Conservation (phyloP, 2,888 invertebrate species). For the Gymnoscelis rufifasciata region DNA sequence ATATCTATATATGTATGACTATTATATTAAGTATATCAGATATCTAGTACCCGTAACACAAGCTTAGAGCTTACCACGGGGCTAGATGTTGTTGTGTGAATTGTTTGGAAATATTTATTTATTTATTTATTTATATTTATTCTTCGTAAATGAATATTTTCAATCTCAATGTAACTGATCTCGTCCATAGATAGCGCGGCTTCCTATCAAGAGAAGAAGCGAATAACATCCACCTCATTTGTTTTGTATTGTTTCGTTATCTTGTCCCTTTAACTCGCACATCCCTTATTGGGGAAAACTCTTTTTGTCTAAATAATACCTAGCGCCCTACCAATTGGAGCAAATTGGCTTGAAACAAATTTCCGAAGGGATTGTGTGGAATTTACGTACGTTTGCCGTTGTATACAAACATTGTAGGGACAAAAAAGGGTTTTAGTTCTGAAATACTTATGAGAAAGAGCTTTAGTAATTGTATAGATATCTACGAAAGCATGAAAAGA, state of each 20-base stretch:
- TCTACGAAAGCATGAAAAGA: no score
- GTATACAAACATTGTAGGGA: background rate
- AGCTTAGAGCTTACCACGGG: no score
- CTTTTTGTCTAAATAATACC: constrained; percentile 8
- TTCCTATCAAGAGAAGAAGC: constrained; percentile 10
- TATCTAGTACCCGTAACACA: no score
- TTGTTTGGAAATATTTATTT: no score
- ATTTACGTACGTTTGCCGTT: background rate
- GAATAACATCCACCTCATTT: constrained; percentile 65
- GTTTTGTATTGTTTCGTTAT: constrained; percentile 62
- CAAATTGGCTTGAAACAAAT: constrained; percentile 9
- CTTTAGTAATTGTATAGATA: no score
- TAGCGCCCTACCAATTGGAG: constrained; percentile 2
- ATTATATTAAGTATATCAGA: no score
- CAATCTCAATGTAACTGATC: no score
- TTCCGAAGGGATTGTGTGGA: constrained; percentile 1
- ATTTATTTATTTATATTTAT: no score
- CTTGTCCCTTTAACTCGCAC: constrained; percentile 37
- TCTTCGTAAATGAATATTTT: no score
- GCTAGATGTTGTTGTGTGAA: no score
- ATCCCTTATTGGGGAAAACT: constrained; percentile 26
- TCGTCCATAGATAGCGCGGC: background rate
- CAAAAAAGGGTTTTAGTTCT: background rate
- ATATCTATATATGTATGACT: no score
- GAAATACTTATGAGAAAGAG: no score